Conservation (phyloP, 1,140 invertebrate genomes). For the Drosophila kepulauana region DNA sequence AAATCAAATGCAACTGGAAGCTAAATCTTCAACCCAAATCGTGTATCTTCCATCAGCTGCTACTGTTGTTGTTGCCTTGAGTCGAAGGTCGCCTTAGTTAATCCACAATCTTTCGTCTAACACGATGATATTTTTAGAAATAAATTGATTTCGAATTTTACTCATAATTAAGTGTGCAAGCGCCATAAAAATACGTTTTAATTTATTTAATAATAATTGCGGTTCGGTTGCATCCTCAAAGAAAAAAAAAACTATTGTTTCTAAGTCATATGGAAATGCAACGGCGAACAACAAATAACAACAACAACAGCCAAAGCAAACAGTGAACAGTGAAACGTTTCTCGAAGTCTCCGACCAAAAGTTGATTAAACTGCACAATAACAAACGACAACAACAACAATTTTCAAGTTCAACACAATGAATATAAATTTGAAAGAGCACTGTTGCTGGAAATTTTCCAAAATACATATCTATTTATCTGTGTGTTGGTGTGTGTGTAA, state of each 20-base stretch:
- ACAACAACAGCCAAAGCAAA: constrained; percentile 58
- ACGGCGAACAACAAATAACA: constrained; percentile 48
- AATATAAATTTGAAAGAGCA: constrained; percentile 74
- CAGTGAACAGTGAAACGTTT: constrained; percentile 76
- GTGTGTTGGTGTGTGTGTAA: constrained; percentile 1
- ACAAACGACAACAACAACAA: constrained; percentile 75
- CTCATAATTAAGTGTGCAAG: constrained; percentile 4
- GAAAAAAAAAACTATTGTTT: constrained; percentile 20
- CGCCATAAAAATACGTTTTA: neutral
- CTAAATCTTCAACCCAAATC: neutral
- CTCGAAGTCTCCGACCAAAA: constrained; percentile 74
- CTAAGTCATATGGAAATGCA: constrained; percentile 74
- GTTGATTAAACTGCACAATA: constrained; percentile 83
- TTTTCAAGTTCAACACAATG: constrained; percentile 80
- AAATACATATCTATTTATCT: constrained; percentile 33
- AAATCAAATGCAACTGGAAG: neutral
- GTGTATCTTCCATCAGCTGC: neutral
- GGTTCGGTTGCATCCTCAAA: neutral
- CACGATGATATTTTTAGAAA: neutral
- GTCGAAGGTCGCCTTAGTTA: neutral
- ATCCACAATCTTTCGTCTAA: neutral
- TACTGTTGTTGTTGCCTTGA: neutral
- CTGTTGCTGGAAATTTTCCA: constrained; percentile 75
- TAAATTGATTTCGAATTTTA: constrained; percentile 1
- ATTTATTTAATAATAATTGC: constrained; percentile 22